These are phyloP conservation scores for Nilaparvata lugens DNA, from an alignment of 1,140 invertebrate genomes.

Conservation along the genomic window DNA sequence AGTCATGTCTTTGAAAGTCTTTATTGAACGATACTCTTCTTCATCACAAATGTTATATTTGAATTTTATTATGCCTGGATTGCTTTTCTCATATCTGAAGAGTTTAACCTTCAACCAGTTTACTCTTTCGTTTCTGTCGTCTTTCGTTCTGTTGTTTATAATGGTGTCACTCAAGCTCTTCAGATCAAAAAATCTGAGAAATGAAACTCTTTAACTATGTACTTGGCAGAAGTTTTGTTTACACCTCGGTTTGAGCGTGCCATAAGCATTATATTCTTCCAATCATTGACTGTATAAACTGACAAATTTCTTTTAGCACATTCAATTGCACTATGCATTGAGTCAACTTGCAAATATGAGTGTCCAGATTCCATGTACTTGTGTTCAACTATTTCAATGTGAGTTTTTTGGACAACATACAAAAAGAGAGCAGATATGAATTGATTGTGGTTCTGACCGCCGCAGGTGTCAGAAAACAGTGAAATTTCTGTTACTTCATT, in stretches of 20 bases:
- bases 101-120: conserved; percentile 5
- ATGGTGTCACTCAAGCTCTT: background rate
- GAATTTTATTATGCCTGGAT: background rate
- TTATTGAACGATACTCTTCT: background rate
- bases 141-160: background rate
- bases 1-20: background rate
- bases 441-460: conserved; percentile 34
- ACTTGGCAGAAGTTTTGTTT: background rate
- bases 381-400: conserved; percentile 21
- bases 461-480: conserved; percentile 32
- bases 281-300: background rate
- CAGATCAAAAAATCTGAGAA: conserved; percentile 3
- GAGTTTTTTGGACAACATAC: conserved; percentile 5
- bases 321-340: conserved; percentile 18
- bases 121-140: background rate
- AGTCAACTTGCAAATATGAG: conserved; percentile 23
- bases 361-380: conserved; percentile 25
- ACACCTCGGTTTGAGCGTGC: background rate
- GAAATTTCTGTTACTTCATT: conserved; percentile 18
- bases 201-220: conserved; percentile 2
- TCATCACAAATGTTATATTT: background rate
- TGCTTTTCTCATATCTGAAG: background rate
- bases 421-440: conserved; percentile 12
- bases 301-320: background rate
- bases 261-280: conserved; percentile 1